phyloP scores from a whole-genome alignment of 2,797 vertebrate species.

The Hozukius guyotensis region DNA sequence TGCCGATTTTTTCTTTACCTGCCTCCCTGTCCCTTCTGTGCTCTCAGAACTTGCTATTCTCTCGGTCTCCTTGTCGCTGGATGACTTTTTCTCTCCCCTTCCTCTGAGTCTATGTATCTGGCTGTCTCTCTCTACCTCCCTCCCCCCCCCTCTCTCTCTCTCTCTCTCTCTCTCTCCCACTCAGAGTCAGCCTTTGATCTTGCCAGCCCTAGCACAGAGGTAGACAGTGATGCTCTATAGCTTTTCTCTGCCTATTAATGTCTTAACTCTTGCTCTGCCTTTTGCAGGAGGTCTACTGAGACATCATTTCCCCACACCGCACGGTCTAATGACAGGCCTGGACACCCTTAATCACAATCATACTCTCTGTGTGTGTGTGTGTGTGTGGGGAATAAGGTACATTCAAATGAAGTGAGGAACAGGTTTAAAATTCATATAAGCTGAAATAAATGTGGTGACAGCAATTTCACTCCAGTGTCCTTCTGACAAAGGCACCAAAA shows the following conservation, averaged over 20 bases:
- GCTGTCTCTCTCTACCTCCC: slow-evolving; percentile 44
- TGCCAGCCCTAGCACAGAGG: slow-evolving; percentile 76
- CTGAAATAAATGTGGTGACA: slow-evolving; percentile 27
- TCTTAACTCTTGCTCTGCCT: slow-evolving; percentile 75
- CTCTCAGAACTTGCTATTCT: slow-evolving; percentile 73
- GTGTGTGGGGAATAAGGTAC: background rate
- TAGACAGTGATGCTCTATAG: slow-evolving; percentile 80
- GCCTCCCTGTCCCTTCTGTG: slow-evolving; percentile 62
- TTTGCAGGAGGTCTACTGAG: slow-evolving; percentile 76
- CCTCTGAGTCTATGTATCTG: slow-evolving; percentile 57
- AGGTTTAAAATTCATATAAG: slow-evolving; percentile 32
- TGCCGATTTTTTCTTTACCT: slow-evolving; percentile 62
- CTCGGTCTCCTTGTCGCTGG: slow-evolving; percentile 71
- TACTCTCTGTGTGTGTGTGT: background rate
- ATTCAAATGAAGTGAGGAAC: slow-evolving; percentile 36
- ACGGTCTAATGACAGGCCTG: slow-evolving; percentile 65
- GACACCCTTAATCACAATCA: slow-evolving; percentile 60
- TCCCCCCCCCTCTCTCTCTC: background rate
- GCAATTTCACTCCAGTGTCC: slow-evolving; percentile 3
- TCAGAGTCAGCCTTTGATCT: slow-evolving; percentile 77
- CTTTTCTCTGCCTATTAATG: slow-evolving; percentile 83
- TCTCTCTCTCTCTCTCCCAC: slow-evolving; percentile 28
- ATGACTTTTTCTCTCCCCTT: slow-evolving; percentile 67
- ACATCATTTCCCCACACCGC: slow-evolving; percentile 76
- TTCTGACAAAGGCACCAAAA: slow-evolving; percentile 26